Percentiles rank a stretch among this genome's conserved stretches.
Evolutionary conservation across 1,140 invertebrate genomes (phyloP).

Genomic region (Diploscapter pachys): DNA sequence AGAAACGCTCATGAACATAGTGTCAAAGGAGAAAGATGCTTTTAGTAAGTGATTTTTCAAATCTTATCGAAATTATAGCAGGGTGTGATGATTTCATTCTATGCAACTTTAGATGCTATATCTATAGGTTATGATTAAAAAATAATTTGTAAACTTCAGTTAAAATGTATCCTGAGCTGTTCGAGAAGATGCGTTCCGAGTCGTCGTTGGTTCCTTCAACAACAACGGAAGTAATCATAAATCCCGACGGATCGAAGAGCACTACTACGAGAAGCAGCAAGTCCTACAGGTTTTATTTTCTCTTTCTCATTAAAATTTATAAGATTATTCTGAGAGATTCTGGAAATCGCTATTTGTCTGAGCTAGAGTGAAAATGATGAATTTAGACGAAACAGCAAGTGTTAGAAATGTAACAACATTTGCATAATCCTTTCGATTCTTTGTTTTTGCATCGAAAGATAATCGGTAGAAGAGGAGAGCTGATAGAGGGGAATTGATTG

Average conservation of each 20-base stretch:
- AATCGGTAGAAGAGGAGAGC: no score
- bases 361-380: constrained; percentile 1
- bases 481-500: neutral
- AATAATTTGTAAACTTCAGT: constrained; percentile 21
- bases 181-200: constrained; percentile 32
- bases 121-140: neutral
- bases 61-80: constrained; percentile 3
- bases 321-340: neutral
- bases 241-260: constrained; percentile 39
- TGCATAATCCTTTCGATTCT: neutral
- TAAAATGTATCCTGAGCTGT: constrained; percentile 38
- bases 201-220: constrained; percentile 28
- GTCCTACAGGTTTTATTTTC: constrained; percentile 21
- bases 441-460: neutral
- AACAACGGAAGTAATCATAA: constrained; percentile 30
- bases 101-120: neutral
- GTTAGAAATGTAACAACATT: constrained; percentile 1
- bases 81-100: neutral
- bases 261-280: constrained; percentile 24
- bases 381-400: neutral
- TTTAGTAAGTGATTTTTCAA: constrained; percentile 12
- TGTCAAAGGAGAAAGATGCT: constrained; percentile 7
- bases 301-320: neutral
- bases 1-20: constrained; percentile 12
- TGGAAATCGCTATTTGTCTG: neutral